Evolutionary conservation across 1,140 invertebrate species (phyloP).

Genomic region (Musca domestica): DNA sequence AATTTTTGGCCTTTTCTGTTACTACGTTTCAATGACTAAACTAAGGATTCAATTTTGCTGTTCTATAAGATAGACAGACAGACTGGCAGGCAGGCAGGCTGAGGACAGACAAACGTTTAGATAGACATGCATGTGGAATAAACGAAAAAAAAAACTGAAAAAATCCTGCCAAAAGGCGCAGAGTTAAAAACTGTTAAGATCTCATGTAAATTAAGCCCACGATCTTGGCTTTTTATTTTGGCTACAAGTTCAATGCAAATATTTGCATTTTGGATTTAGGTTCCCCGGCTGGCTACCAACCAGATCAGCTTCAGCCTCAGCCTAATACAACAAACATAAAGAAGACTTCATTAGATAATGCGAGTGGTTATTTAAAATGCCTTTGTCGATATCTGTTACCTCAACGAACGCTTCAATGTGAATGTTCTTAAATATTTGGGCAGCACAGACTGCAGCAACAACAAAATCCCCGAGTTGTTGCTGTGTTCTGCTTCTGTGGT

Average conservation of each 20-base stretch:
- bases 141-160: too few species aligned
- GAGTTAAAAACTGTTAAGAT: constrained; percentile 9
- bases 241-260: constrained; percentile 16
- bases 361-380: constrained; percentile 8
- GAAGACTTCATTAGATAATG: constrained; percentile 22
- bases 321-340: background rate
- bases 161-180: too few species aligned
- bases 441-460: too few species aligned
- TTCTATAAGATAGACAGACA: too few species aligned
- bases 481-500: background rate
- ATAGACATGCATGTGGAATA: too few species aligned
- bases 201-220: constrained; percentile 21
- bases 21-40: constrained; percentile 16
- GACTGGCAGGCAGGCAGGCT: too few species aligned
- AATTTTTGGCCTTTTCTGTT: constrained; percentile 8
- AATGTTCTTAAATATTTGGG: too few species aligned
- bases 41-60: background rate
- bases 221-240: constrained; percentile 10
- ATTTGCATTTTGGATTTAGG: constrained; percentile 8
- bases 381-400: background rate
- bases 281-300: too few species aligned
- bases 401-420: too few species aligned
- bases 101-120: too few species aligned
- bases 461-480: background rate
- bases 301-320: background rate